Percentiles rank a stretch among this genome's conserved stretches.
Conservation (phyloP, 2,888 invertebrate species). For the Mesorhabditis belari region DNA sequence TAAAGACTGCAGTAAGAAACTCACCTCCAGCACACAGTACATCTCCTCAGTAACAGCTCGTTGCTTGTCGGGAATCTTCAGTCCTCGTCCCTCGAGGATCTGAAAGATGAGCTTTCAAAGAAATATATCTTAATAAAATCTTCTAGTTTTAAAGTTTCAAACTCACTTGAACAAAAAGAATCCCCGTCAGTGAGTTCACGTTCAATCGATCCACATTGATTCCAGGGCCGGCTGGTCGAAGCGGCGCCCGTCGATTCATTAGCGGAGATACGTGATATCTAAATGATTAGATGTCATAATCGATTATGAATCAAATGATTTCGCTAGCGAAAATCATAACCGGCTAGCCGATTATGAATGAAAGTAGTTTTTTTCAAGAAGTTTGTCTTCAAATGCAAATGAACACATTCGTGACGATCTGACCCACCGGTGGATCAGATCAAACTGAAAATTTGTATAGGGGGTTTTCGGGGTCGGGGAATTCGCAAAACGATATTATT, state of each 20-base stretch:
- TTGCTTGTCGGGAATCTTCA: slow-evolving; percentile 51
- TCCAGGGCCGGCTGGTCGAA: slow-evolving; percentile 49
- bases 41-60: slow-evolving; percentile 64
- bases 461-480: too few relatives aligned
- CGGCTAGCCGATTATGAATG: too few relatives aligned
- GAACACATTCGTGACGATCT: too few relatives aligned
- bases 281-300: too few relatives aligned
- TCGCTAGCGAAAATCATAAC: too few relatives aligned
- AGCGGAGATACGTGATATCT: slow-evolving; percentile 49
- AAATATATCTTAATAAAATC: neutral
- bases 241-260: slow-evolving; percentile 47
- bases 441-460: too few relatives aligned
- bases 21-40: slow-evolving; percentile 91
- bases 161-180: slow-evolving; percentile 39
- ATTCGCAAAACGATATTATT: too few relatives aligned
- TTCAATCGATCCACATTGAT: slow-evolving; percentile 49
- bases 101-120: slow-evolving; percentile 44
- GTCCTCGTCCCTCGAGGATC: slow-evolving; percentile 57
- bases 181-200: slow-evolving; percentile 42
- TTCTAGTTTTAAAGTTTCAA: slow-evolving; percentile 1
- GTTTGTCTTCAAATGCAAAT: too few relatives aligned
- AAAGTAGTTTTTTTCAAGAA: too few relatives aligned
- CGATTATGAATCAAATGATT: too few relatives aligned
- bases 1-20: neutral
- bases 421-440: too few relatives aligned